Evolutionary conservation across 2,113 vertebrate genomes (phyloP), one percentile per base, ranked within the genome.

Genomic region (Seriola rivoliana): DNA sequence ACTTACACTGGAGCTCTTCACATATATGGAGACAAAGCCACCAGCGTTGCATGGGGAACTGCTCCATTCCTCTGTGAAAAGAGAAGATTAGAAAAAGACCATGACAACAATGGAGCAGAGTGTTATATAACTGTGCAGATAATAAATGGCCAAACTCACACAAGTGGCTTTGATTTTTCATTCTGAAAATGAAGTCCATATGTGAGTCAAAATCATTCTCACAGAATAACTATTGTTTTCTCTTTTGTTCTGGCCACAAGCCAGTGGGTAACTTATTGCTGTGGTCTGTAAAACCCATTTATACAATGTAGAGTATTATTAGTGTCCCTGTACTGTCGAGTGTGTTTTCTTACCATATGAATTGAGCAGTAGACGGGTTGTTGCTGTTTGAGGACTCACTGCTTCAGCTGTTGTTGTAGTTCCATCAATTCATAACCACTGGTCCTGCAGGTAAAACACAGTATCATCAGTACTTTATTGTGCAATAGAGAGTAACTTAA

Each of bases 371-470:
- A 63, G 29, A 19, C 78, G 46, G 74, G 59, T 9, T 74, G 63
- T 52, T 71, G 73, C 59, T 52, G 38, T 66, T 12, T 34, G 3
- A 19, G 32, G 5, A 34, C 17, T 80, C 2, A 0, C 0, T 7
- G 48, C 7, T 40, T 79, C 48, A 78, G 69, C 16, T 86, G 69
- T 34, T 81, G 32, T 63, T 68, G 68, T 46, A 78, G 38, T 78
- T 78, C 78, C 78, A 68, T 77, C 84, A 32, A 77, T 2, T 78
- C 78, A 85, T 34, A 76, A 60, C 78, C 73, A 72, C 44, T 71
- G 17, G 21, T 55, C 32, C 84, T 77, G 55, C 14, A 77, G 19
- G 11, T 7, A n/a, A 34, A 64, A 29, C 54, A 75, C 52, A 58
- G 23, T 13, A 17, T 73, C 4, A 29, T 40, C 59, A 34, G 9